Evolutionary conservation across 2,888 invertebrate genomes (phyloP).

Genomic region (Phengaris alcon): DNA sequence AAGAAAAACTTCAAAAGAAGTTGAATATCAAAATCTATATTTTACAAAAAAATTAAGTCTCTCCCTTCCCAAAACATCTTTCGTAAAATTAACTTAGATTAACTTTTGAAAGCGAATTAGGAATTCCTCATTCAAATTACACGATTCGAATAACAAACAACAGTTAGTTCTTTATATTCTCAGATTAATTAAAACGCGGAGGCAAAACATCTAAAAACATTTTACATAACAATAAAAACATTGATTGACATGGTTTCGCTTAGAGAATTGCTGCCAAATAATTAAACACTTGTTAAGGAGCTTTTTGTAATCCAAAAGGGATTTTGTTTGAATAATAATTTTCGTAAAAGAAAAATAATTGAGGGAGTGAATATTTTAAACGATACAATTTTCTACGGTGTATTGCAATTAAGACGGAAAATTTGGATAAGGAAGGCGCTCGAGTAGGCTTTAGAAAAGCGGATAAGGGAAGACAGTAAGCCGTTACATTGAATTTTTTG

Average conservation of each 20-base stretch:
- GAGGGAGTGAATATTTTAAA: conserved; percentile 54
- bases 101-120: not conserved
- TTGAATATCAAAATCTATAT: not conserved
- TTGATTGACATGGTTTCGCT: not conserved
- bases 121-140: not conserved
- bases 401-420: conserved; percentile 47
- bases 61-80: not conserved
- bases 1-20: too few relatives aligned
- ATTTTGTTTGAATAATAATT: conserved; percentile 30
- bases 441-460: conserved; percentile 37
- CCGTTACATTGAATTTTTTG: conserved; percentile 34
- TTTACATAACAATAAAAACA: conserved; percentile 14
- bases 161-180: not conserved
- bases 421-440: conserved; percentile 39
- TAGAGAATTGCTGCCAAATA: not conserved
- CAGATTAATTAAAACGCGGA: conserved; percentile 2
- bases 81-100: conserved; percentile 20
- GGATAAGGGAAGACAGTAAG: conserved; percentile 37
- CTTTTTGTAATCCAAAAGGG: conserved; percentile 22
- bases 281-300: conserved; percentile 27
- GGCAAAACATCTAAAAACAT: conserved; percentile 1
- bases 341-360: conserved; percentile 49
- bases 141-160: not conserved
- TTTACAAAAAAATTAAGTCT: not conserved
- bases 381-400: conserved; percentile 49